Percentiles rank a stretch among this genome's conserved stretches.
Conservation (phyloP, 2,888 invertebrate species). For the Cheilosia pagana region DNA sequence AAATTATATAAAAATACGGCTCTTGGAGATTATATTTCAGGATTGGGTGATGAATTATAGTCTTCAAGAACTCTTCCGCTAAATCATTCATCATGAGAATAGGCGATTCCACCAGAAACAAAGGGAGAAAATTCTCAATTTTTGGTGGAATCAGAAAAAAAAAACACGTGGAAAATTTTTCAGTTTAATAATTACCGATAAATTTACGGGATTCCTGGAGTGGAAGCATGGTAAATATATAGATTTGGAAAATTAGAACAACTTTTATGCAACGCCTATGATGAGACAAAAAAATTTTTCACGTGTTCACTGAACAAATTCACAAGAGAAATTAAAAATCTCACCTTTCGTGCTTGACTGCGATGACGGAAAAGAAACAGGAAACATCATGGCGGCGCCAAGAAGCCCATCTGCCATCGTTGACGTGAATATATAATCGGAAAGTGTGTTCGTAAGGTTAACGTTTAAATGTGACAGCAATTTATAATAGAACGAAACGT, state of each 20-base stretch:
- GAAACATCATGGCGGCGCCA: slow-evolving; percentile 81
- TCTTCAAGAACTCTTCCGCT: slow-evolving; percentile 83
- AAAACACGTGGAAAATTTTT: slow-evolving; percentile 77
- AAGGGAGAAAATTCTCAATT: slow-evolving; percentile 7
- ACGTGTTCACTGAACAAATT: slow-evolving; percentile 78
- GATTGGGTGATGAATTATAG: slow-evolving; percentile 83
- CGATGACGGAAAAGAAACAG: slow-evolving; percentile 82
- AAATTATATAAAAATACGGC: background rate
- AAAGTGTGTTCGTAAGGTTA: slow-evolving; percentile 36
- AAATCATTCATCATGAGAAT: slow-evolving; percentile 80
- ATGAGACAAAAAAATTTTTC: slow-evolving; percentile 74
- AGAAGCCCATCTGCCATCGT: slow-evolving; percentile 18
- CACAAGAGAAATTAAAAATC: slow-evolving; percentile 79
- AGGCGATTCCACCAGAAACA: slow-evolving; percentile 23
- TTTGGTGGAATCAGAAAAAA: slow-evolving; percentile 9
- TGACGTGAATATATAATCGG: slow-evolving; percentile 22
- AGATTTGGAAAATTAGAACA: slow-evolving; percentile 28
- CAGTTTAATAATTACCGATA: slow-evolving; percentile 70
- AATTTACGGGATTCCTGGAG: slow-evolving; percentile 54
- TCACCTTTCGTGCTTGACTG: slow-evolving; percentile 82
- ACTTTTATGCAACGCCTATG: slow-evolving; percentile 43
- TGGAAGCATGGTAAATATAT: slow-evolving; percentile 61
- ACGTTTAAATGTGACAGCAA: background rate
- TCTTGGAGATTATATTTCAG: slow-evolving; percentile 77
- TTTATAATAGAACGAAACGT: no score